Evolutionary conservation across 2,888 invertebrate genomes (phyloP).

Genomic region (Dioctria rufipes): DNA sequence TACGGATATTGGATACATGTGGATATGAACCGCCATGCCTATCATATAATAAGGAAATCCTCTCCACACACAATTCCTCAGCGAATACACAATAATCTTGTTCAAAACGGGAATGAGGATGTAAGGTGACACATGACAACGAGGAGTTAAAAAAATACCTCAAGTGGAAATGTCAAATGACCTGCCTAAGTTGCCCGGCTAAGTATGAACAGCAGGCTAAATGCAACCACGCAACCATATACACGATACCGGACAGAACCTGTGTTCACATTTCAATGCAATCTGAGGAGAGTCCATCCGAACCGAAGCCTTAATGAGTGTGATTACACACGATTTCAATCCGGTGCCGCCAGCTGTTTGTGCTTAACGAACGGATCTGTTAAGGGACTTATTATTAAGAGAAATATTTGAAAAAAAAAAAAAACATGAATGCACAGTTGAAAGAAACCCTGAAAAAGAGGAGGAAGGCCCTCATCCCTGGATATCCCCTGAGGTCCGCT

Average conservation of each 20-base stretch:
- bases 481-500: constrained; percentile 37
- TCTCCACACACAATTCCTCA: too few relatives aligned
- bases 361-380: constrained; percentile 40
- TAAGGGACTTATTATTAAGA: constrained; percentile 37
- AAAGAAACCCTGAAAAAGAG: neutral
- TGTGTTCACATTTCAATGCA: constrained; percentile 12
- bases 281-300: neutral
- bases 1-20: too few relatives aligned
- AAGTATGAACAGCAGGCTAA: neutral
- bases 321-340: constrained; percentile 47
- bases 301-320: constrained; percentile 33
- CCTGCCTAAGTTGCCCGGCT: constrained; percentile 11
- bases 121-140: constrained; percentile 33
- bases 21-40: too few relatives aligned
- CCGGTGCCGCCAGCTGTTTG: constrained; percentile 48
- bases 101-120: neutral
- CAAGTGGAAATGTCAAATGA: constrained; percentile 31
- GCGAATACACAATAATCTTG: too few relatives aligned
- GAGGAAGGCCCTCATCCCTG: neutral
- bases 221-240: neutral
- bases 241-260: neutral
- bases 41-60: too few relatives aligned
- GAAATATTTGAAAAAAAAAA: constrained; percentile 11
- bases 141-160: constrained; percentile 25
- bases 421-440: constrained; percentile 39